phyloP scores from a whole-genome alignment of 2,113 vertebrate species.

The Pelodiscus sinensis region DNA sequence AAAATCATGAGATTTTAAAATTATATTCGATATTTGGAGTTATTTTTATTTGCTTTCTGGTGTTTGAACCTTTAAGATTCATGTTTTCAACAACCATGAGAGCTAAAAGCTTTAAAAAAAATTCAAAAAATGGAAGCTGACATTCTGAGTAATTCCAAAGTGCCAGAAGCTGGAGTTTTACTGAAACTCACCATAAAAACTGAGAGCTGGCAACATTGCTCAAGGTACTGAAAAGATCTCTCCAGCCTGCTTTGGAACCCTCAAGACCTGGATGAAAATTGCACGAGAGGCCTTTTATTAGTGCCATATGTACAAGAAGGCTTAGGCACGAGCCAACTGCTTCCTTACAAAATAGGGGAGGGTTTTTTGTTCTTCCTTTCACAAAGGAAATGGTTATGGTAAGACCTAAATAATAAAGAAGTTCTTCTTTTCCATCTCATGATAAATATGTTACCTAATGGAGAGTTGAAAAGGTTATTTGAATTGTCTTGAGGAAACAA shows the following conservation, averaged over 20 bases:
- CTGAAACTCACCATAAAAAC: neutral
- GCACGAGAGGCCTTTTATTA: slow-evolving; percentile 13
- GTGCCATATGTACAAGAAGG: neutral
- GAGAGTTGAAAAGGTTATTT: no score
- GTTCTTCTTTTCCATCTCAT: slow-evolving; percentile 6
- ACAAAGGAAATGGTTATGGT: neutral
- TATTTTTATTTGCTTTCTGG: rapidly evolving
- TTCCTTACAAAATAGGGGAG: neutral
- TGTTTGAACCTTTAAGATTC: slow-evolving; percentile 14
- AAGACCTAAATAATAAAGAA: neutral
- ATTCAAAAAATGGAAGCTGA: neutral
- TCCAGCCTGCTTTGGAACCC: neutral
- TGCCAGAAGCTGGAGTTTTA: neutral
- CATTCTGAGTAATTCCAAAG: neutral
- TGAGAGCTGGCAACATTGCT: neutral
- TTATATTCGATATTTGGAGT: neutral
- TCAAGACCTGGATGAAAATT: neutral
- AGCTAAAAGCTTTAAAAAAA: neutral
- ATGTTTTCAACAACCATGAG: neutral
- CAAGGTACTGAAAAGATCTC: neutral
- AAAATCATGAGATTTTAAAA: neutral
- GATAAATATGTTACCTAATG: neutral
- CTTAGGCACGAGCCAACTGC: neutral
- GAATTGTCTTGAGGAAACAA: slow-evolving; percentile 5
- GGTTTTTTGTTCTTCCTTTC: neutral